Base-by-base conservation (phyloP, 2,113 vertebrate genomes). In the Pelecanus crispus region DNA sequence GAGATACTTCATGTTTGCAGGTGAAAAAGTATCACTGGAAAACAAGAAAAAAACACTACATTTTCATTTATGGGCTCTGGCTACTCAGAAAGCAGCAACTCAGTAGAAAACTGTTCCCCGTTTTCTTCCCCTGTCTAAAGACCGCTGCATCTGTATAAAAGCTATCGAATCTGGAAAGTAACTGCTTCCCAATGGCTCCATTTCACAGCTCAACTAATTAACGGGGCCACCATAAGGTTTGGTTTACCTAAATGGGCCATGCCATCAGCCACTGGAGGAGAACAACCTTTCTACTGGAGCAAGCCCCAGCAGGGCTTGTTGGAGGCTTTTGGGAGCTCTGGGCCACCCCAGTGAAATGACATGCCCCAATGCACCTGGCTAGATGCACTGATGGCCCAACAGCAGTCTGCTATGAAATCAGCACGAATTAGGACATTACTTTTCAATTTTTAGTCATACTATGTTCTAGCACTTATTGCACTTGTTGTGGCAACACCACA, bases 301-400 rank as follows among this genome's bases (percentile, higher is more conserved):
- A 55, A 40, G 13, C 8, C 6, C 10, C 42, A n/a, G 6, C 7
- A 29, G 6, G 17, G 10, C 8, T 56, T 7, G 0, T 4, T 19
- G 6, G 17, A 66, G 32, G 24, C 1, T 78, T 56, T 58, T 0
- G 2, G 29, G 20, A 24, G 13, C 36, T 65, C 31, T 19, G 44
- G 20, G 1, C 15, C 19, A 67, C 28, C 61, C 29, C 38, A 50
- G 28, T 1, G 1, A 63, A 17, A 5, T 32, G 28, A 25, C 14
- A 2, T 6, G 8, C 2, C 31, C 10, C 4, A 1, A 1, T 10
- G 13, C 0, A 0, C 20, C 10, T 16, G 13, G 5, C 7, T 55
- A 20, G 52, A 17, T 2, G 1, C 10, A 10, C 44, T 8, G 5
- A 4, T 2, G 7, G 6, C 20, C 22, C 61, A 13, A 14, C 10